phyloP scores from a whole-genome alignment of 2,888 invertebrate genomes.

The Parthenolecanium corni region DNA sequence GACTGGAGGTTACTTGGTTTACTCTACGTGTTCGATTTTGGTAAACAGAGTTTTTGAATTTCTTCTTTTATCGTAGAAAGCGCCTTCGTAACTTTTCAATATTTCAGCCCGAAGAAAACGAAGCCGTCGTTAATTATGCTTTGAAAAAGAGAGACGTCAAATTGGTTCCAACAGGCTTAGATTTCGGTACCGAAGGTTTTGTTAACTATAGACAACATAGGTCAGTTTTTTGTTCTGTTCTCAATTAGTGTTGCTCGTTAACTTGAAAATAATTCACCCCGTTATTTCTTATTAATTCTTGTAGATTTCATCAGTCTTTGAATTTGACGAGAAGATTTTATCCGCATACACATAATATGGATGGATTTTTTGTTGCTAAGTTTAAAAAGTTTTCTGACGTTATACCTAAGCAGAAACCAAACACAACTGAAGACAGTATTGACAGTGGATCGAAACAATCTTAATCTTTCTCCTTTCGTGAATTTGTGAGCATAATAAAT shows the following conservation, averaged over 20 bases:
- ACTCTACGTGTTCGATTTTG: constrained; percentile 95
- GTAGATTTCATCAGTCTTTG: constrained; percentile 35
- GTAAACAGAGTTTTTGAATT: constrained; percentile 38
- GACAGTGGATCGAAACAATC: neutral
- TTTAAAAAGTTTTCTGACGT: constrained; percentile 88
- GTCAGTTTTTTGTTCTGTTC: constrained; percentile 32
- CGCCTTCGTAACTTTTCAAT: neutral
- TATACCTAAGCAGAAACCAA: constrained; percentile 40
- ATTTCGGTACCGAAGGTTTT: constrained; percentile 93
- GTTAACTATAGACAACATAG: constrained; percentile 62
- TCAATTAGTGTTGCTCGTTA: neutral
- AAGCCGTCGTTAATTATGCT: constrained; percentile 92
- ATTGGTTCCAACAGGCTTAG: constrained; percentile 81
- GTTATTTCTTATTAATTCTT: constrained; percentile 37
- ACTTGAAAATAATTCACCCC: constrained; percentile 38
- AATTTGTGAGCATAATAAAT: no score
- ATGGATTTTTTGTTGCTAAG: constrained; percentile 98
- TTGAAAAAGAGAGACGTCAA: constrained; percentile 87
- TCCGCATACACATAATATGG: constrained; percentile 97
- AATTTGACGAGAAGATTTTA: constrained; percentile 75
- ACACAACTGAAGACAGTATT: neutral
- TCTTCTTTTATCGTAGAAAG: neutral
- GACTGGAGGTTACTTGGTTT: constrained; percentile 89
- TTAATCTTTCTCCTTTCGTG: neutral
- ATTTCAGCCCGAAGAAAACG: constrained; percentile 88